Percentiles rank a stretch among this genome's conserved stretches.
Evolutionary conservation across 2,888 invertebrate species (phyloP).

Genomic region (Leucoptera coffeella): DNA sequence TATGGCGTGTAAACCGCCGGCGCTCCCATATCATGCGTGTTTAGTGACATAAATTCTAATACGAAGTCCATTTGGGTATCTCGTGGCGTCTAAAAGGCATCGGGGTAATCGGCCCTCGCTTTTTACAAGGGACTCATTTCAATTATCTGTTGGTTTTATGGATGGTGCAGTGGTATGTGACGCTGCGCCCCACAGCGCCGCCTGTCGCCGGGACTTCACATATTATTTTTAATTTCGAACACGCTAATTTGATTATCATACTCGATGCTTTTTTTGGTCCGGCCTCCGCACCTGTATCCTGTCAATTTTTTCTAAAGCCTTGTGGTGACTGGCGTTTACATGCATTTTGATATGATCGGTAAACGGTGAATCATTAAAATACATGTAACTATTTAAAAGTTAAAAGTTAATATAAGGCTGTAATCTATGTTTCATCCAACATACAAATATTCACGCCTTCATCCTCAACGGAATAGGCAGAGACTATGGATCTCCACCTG

Average conservation of each 20-base stretch:
- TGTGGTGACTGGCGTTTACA: too few species aligned
- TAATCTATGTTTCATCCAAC: too few species aligned
- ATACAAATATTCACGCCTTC: too few species aligned
- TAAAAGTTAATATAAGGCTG: too few species aligned
- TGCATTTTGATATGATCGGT: too few species aligned
- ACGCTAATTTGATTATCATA: conserved; percentile 50
- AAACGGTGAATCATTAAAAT: too few species aligned
- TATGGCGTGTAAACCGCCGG: conserved; percentile 51
- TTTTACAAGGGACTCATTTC: conserved; percentile 54
- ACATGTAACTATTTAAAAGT: too few species aligned
- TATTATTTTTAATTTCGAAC: conserved; percentile 28
- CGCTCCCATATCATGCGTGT: conserved; percentile 45
- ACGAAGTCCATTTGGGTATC: conserved; percentile 54
- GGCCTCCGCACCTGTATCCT: conserved; percentile 32
- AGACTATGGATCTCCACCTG: too few species aligned
- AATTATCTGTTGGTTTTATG: conserved; percentile 50
- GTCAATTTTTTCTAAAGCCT: conserved; percentile 18
- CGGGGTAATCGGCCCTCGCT: conserved; percentile 50
- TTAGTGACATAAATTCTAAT: conserved; percentile 54
- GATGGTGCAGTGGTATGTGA: conserved; percentile 38
- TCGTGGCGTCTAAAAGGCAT: conserved; percentile 51
- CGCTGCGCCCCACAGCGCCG: conserved; percentile 38
- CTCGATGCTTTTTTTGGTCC: conserved; percentile 19
- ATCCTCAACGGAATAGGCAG: too few species aligned
- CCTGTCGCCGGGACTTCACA: conserved; percentile 24